phyloP scores from a whole-genome alignment of 1,140 invertebrate species.

The Aphelenchoides avenae region DNA sequence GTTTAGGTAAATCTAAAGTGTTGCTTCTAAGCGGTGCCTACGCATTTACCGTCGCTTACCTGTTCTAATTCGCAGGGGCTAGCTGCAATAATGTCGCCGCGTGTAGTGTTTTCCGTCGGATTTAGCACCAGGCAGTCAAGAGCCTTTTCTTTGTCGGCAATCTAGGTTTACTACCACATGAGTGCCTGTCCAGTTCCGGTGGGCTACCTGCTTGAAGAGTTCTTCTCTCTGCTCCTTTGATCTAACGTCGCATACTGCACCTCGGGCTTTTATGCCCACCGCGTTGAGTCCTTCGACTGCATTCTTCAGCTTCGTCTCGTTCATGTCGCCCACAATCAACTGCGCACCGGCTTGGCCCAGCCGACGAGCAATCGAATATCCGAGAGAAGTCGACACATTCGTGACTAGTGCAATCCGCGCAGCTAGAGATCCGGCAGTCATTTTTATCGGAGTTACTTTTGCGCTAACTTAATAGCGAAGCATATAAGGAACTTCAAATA shows the following conservation, averaged over 20 bases:
- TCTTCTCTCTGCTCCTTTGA: conserved; percentile 13
- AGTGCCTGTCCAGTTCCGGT: background rate
- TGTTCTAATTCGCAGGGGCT: conserved; percentile 23
- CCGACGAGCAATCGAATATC: conserved; percentile 20
- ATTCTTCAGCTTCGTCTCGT: conserved; percentile 12
- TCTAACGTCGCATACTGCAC: conserved; percentile 16
- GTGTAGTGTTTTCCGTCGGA: conserved; percentile 5
- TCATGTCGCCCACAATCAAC: conserved; percentile 12
- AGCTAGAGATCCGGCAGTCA: no score
- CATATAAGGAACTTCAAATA: no score
- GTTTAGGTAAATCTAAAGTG: conserved; percentile 20
- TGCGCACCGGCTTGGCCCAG: conserved; percentile 19
- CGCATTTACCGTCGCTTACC: conserved; percentile 1
- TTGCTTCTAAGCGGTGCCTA: conserved; percentile 7
- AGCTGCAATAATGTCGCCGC: conserved; percentile 26
- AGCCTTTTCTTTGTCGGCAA: conserved; percentile 22
- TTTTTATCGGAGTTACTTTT: no score
- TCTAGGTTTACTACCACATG: conserved; percentile 29
- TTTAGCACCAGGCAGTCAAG: conserved; percentile 25
- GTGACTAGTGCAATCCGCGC: no score
- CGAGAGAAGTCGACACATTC: no score
- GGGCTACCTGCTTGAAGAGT: conserved; percentile 13
- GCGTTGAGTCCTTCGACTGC: conserved; percentile 12
- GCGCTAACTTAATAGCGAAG: no score
- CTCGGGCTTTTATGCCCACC: conserved; percentile 13